Evolutionary conservation across 2,797 vertebrate genomes (phyloP).

Genomic region (Sylvilagus floridanus): DNA sequence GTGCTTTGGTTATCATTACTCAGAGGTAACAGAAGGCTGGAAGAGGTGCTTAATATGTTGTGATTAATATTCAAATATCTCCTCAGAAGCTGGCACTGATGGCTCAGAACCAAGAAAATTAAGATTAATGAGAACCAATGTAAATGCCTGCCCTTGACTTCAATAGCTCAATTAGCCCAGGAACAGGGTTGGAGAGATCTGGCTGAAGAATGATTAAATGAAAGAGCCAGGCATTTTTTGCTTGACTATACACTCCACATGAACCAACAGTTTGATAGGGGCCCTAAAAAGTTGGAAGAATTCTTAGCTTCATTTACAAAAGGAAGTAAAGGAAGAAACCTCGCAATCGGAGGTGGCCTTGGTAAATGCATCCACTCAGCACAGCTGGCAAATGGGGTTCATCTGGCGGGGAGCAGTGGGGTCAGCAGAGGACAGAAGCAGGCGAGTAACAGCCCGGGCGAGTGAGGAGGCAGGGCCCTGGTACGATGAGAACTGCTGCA

Average conservation of each 20-base stretch:
- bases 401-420: accelerated
- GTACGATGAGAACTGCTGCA: not conserved
- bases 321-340: not conserved
- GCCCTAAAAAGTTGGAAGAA: not conserved
- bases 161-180: slow-evolving; percentile 40
- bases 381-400: accelerated
- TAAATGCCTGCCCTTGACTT: slow-evolving; percentile 48
- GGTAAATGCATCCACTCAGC: not conserved
- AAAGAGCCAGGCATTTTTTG: not conserved
- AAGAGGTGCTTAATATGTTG: not conserved
- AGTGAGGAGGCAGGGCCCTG: too few species aligned
- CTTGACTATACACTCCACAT: not conserved
- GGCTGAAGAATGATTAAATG: not conserved
- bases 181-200: not conserved
- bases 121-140: slow-evolving; percentile 60
- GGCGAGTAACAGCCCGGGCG: not conserved
- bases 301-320: not conserved
- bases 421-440: not conserved
- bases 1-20: slow-evolving; percentile 53
- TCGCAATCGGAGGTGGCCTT: accelerated
- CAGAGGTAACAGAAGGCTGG: slow-evolving; percentile 57
- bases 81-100: slow-evolving; percentile 55
- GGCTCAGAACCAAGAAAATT: slow-evolving; percentile 69
- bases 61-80: slow-evolving; percentile 65
- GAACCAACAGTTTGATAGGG: not conserved